phyloP scores from a whole-genome alignment of 2,797 vertebrate genomes.

The Gila robusta region DNA sequence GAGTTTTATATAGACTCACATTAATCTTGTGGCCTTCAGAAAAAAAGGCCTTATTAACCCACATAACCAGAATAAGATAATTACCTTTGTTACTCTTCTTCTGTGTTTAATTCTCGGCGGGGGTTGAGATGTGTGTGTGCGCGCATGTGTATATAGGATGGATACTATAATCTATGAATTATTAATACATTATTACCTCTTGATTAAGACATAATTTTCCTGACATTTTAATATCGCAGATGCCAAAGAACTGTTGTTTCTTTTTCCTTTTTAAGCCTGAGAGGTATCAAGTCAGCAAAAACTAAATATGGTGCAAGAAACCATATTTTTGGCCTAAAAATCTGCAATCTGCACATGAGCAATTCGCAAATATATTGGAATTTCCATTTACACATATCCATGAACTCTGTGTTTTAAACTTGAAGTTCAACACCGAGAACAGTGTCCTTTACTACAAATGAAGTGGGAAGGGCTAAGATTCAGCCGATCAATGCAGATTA shows the following conservation, averaged over 20 bases:
- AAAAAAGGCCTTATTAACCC: constrained; percentile 61
- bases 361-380: not conserved
- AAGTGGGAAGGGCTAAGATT: not conserved
- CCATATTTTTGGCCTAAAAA: too few species aligned
- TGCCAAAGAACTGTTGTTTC: constrained; percentile 17
- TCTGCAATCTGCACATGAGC: not conserved
- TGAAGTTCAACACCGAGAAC: not conserved
- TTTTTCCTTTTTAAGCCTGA: constrained; percentile 6
- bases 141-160: not conserved
- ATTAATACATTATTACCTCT: constrained; percentile 55
- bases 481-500: constrained; percentile 43
- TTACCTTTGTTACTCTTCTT: constrained; percentile 64
- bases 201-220: constrained; percentile 50
- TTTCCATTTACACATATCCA: too few species aligned
- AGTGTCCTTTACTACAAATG: not conserved
- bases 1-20: constrained; percentile 63
- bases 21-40: constrained; percentile 61
- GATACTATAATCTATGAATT: constrained; percentile 47
- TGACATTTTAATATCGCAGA: constrained; percentile 46
- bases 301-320: too few species aligned
- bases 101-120: constrained; percentile 59
- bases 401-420: not conserved
- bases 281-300: constrained; percentile 30
- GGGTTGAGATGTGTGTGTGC: constrained; percentile 12
- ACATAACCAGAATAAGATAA: constrained; percentile 68